Percentiles rank a stretch among this genome's conserved stretches.
phyloP scores from a whole-genome alignment of 2,113 vertebrate species.

The Dromas ardeola region DNA sequence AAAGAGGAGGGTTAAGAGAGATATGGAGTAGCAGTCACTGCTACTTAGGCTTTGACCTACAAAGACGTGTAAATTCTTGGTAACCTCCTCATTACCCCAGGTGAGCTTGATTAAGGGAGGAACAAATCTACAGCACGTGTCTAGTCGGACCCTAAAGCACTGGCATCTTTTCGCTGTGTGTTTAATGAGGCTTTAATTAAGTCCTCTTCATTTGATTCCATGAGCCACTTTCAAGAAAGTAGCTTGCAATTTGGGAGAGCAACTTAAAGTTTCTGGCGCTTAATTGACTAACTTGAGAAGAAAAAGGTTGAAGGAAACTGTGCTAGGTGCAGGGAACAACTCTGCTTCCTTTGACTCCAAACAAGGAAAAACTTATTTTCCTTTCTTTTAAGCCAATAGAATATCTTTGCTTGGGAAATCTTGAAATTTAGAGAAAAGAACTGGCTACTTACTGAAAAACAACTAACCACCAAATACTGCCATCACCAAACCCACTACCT shows the following conservation, averaged over 20 bases:
- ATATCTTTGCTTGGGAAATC: background rate
- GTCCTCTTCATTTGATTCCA: background rate
- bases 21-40: background rate
- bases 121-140: background rate
- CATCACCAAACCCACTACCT: background rate
- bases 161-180: background rate
- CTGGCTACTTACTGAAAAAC: background rate
- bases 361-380: background rate
- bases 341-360: background rate
- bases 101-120: background rate
- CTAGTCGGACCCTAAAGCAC: background rate
- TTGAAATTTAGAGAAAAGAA: background rate
- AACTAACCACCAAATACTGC: background rate
- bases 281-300: background rate
- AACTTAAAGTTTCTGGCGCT: background rate
- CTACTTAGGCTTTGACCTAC: background rate
- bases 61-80: background rate
- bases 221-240: background rate
- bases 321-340: rapidly evolving
- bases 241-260: background rate
- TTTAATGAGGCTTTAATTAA: background rate
- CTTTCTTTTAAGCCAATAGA: background rate
- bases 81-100: background rate
- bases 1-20: background rate
- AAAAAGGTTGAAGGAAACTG: background rate